Percentiles rank a stretch among this genome's conserved stretches.
Conservation (phyloP, 1,140 invertebrate species). For the Zeugodacus cucurbitae region DNA sequence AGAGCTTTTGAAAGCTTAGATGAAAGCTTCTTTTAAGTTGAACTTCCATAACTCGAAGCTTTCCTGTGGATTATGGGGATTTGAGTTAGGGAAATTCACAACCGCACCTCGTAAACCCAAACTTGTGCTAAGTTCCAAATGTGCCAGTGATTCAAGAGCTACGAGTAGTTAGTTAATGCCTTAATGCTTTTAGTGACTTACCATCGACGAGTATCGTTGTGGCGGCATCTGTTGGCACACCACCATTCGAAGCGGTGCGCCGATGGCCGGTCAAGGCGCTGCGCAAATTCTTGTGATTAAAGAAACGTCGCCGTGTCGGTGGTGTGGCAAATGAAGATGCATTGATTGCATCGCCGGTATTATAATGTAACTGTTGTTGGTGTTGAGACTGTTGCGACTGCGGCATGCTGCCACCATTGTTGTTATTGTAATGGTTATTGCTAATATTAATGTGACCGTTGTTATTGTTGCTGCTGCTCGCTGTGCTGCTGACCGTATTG, state of each 20-base stretch:
- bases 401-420: background rate
- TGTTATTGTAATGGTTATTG: slow-evolving; percentile 64
- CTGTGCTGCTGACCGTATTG: slow-evolving; percentile 43
- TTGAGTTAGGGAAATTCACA: too few relatives aligned
- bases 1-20: too few relatives aligned
- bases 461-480: slow-evolving; percentile 47
- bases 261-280: slow-evolving; percentile 73
- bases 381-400: slow-evolving; percentile 42
- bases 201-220: slow-evolving; percentile 53
- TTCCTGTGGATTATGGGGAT: too few relatives aligned
- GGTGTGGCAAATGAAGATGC: slow-evolving; percentile 76
- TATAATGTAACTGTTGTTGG: slow-evolving; percentile 42
- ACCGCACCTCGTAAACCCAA: too few relatives aligned
- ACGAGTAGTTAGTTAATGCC: background rate
- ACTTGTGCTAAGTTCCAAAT: background rate
- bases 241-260: slow-evolving; percentile 63
- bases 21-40: too few relatives aligned
- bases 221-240: slow-evolving; percentile 59
- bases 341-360: slow-evolving; percentile 51
- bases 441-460: slow-evolving; percentile 45
- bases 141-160: background rate
- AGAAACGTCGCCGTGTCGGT: slow-evolving; percentile 80
- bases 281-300: slow-evolving; percentile 79
- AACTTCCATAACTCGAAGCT: too few relatives aligned
- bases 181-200: background rate